Evolutionary conservation across 2,113 vertebrate genomes (phyloP).

Genomic region (Sus scrofa): T2T-Sscrofa CM000825.6:45888501-45889000

Average conservation of each 20-base stretch:
- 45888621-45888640: constrained; percentile 57
- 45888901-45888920: not conserved
- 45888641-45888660: constrained; percentile 67
- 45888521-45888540: constrained; percentile 1
- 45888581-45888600: constrained; percentile 33
- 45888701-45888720: not conserved
- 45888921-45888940: not conserved
- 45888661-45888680: not conserved
- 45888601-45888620: constrained; percentile 44
- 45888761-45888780: not conserved
- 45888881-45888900: not conserved
- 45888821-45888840: not conserved
- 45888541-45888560: constrained; percentile 59
- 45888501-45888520: constrained; percentile 21
- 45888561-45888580: constrained; percentile 43
- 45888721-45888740: not conserved
- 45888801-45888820: not conserved
- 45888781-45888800: constrained; percentile 8
- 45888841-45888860: not conserved
- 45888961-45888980: no score
- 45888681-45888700: not conserved
- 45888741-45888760: not conserved
- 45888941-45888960: no score
- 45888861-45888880: not conserved
- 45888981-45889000: no score